Evolutionary conservation across 2,113 vertebrate genomes (phyloP).

Genomic region (Pachycephala philippinensis): DNA sequence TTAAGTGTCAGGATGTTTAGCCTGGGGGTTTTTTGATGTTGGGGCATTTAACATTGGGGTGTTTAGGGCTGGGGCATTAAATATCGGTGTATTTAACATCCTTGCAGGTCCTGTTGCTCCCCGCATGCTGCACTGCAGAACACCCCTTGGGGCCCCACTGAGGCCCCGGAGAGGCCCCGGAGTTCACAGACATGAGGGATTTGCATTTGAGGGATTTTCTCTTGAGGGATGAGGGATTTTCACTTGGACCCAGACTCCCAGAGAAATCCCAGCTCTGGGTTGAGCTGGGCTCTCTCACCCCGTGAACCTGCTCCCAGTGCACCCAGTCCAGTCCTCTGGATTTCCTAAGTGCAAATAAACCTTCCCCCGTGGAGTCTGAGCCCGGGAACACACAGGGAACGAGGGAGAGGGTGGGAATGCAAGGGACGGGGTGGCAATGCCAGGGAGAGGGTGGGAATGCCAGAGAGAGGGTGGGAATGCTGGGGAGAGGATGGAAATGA

Average conservation of each 20-base stretch:
- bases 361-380: not conserved
- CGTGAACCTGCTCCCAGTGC: not conserved
- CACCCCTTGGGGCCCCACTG: not conserved
- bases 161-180: not conserved
- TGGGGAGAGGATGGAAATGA: not conserved
- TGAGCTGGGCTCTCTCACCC: not conserved
- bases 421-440: not conserved
- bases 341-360: not conserved
- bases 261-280: not conserved
- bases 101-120: not conserved
- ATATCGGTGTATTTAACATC: not conserved
- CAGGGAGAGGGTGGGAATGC: not conserved
- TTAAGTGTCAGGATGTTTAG: not conserved
- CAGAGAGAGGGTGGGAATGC: accelerated
- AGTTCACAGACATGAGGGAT: not conserved
- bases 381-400: not conserved
- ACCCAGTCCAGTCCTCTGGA: not conserved
- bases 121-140: not conserved
- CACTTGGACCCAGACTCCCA: not conserved
- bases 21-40: not conserved
- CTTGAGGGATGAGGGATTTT: not conserved
- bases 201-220: not conserved
- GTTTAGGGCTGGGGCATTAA: not conserved
- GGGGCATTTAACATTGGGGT: not conserved
- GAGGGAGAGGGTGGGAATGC: not conserved